Percentiles rank a stretch among this genome's conserved stretches.
phyloP scores from a whole-genome alignment of 2,113 vertebrate genomes.

The Malurus cyaneus region DNA sequence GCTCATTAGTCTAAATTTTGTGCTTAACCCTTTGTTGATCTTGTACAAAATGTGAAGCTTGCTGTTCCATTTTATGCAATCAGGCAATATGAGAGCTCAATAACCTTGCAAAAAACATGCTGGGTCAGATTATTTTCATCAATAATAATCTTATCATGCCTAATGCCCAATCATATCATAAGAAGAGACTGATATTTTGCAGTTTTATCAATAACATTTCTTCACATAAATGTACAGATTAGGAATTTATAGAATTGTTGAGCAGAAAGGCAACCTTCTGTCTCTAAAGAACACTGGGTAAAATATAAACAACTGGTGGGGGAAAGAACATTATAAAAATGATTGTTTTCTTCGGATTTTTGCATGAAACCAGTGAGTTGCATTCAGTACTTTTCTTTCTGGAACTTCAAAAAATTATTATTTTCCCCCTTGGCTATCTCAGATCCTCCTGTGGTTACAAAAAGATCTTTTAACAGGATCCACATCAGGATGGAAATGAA shows the following conservation, averaged over 20 bases:
- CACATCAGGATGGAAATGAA: neutral
- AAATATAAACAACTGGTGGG: neutral
- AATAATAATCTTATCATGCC: neutral
- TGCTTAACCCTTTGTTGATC: neutral
- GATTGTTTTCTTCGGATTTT: neutral
- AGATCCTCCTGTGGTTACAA: neutral
- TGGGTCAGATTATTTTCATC: neutral
- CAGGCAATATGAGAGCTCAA: neutral
- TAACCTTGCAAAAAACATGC: neutral
- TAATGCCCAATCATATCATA: neutral
- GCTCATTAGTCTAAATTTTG: neutral
- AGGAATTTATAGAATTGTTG: neutral
- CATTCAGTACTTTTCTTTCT: neutral
- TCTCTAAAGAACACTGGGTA: neutral
- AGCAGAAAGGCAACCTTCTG: neutral
- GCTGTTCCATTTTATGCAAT: neutral
- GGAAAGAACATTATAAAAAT: neutral
- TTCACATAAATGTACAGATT: neutral
- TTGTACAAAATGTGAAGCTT: neutral
- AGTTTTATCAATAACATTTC: neutral
- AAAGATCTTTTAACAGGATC: neutral
- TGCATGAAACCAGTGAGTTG: neutral
- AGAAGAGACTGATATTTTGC: neutral
- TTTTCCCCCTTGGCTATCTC: neutral
- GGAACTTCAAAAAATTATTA: neutral